A percentile compares a stretch with the other conserved stretches of the same genome.
These are phyloP conservation scores for Tamias sibiricus DNA, from an alignment of 2,113 vertebrate species.

Conservation along the genomic window DNA sequence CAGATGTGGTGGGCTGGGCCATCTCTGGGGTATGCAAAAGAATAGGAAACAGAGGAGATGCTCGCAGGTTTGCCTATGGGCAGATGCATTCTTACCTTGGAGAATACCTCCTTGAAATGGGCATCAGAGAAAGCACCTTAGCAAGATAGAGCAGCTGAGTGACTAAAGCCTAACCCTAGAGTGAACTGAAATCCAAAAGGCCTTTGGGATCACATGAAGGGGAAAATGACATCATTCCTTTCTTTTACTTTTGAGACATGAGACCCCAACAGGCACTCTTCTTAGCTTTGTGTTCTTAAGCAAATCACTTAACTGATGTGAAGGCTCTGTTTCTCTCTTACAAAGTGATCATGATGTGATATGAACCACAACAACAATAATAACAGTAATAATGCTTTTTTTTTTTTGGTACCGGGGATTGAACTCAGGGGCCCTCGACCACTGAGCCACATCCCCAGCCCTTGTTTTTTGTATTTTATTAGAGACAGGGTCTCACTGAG, in stretches of 20 bases:
- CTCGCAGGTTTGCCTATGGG: background rate
- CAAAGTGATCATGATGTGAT: background rate
- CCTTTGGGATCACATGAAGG: background rate
- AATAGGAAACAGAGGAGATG: background rate
- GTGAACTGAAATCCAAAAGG: conserved; percentile 14
- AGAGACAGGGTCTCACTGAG: no score
- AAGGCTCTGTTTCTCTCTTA: background rate
- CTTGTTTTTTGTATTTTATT: no score
- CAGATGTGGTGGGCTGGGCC: background rate
- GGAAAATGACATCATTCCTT: background rate
- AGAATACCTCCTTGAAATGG: background rate
- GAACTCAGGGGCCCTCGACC: no score
- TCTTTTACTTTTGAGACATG: background rate
- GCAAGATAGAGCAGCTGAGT: background rate
- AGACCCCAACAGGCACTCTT: background rate
- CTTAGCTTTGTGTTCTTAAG: background rate
- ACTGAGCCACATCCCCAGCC: no score
- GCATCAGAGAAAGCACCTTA: background rate
- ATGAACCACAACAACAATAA: background rate
- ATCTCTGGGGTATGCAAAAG: background rate
- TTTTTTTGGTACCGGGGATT: no score
- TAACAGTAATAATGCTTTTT: background rate
- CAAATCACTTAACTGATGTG: conserved; percentile 13
- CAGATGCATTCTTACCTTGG: background rate
- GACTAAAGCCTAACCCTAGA: background rate